Base-by-base conservation (phyloP, 2,888 invertebrate genomes). In the Antheraea yamamai region DNA sequence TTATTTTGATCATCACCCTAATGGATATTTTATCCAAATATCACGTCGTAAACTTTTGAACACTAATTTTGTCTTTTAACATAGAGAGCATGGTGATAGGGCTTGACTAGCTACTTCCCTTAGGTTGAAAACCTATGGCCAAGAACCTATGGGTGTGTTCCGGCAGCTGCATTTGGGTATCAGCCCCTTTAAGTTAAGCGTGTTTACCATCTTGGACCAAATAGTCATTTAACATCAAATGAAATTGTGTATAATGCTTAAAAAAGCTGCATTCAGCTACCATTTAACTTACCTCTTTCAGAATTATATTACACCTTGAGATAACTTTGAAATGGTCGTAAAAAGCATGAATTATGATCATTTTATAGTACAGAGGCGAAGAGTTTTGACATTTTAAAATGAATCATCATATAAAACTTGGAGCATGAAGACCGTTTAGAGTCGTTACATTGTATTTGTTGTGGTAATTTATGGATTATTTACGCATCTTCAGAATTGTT, bases 301-400 rank as follows among this genome's bases (percentile, higher is more conserved):
- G 18, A 58, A 23, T 74, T 23, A 35, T 23, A 26, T 70, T 68
- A 70, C 23, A 55, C 6, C 8, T 23, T 16, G 7, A 10, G 70
- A 39, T 68, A 68, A 68, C 74, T 74, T 74, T 68, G 39, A 55
- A 58, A 68, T 23, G 70, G 71, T 74, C 71, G 70, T 74, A 74
- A 74, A 74, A 74, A 74, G 70, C 58, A 58, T 74, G 74, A 74
- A 70, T 74, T 74, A 74, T 70, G 74, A 74, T 64, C 58, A 58
- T 66, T 58, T 74, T 74, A 70, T 70, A 66, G 23, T 47, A 47
- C 47, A 18, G 58, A 70, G 26, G 30, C 16, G 39, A 16, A 66
- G 70, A 74, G 71, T 74, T 71, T 74, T 71, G 23, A 74, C 58
- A 74, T 51, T 70, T 71, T 74, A 35, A 35, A 74, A 70, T 55